These are phyloP conservation scores for Ceyx melanurus DNA, from an alignment of 2,113 vertebrate genomes.

Conservation along the genomic window DNA sequence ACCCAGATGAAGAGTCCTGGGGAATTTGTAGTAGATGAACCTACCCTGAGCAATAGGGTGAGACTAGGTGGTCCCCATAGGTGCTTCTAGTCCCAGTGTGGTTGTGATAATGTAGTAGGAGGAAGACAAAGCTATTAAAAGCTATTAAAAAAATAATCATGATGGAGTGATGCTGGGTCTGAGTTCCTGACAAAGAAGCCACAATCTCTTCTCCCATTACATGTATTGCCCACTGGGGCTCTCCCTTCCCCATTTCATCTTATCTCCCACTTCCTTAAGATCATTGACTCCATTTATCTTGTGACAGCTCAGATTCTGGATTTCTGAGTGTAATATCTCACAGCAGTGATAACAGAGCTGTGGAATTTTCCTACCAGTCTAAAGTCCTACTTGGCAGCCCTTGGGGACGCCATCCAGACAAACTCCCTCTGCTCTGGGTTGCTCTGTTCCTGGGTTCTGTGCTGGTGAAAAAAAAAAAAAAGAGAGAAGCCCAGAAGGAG, in stretches of 20 bases:
- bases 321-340: background rate
- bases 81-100: background rate
- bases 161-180: background rate
- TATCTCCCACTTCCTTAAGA: background rate
- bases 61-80: background rate
- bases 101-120: background rate
- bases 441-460: background rate
- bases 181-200: background rate
- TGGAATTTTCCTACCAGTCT: slow-evolving; percentile 14
- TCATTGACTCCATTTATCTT: background rate
- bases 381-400: background rate
- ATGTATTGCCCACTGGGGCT: background rate
- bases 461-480: background rate
- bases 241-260: background rate
- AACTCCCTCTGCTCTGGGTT: background rate
- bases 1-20: background rate
- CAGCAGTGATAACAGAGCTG: background rate
- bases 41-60: background rate
- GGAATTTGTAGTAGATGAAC: background rate
- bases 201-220: background rate
- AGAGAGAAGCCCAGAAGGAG: background rate
- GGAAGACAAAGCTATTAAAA: background rate
- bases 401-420: background rate
- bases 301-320: background rate
- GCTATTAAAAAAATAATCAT: background rate